Evolutionary conservation across 2,888 invertebrate species (phyloP).

Genomic region (Mesorhabditis sp.): DNA sequence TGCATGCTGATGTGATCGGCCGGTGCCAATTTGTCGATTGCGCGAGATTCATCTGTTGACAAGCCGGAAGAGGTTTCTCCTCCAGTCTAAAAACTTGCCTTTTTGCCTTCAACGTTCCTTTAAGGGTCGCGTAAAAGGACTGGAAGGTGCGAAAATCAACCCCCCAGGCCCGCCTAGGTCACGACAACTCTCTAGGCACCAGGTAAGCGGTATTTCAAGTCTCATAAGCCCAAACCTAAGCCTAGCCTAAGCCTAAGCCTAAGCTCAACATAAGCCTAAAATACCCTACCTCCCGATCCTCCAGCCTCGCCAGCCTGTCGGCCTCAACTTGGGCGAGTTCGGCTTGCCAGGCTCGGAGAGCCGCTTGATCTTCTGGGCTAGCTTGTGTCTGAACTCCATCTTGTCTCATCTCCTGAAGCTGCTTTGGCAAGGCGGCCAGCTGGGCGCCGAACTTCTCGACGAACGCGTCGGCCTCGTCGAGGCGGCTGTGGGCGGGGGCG

Average conservation of each 20-base stretch:
- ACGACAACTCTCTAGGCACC: too few relatives aligned
- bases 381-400: not conserved
- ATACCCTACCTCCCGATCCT: slow-evolving; percentile 21
- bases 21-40: slow-evolving; percentile 27
- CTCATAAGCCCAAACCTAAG: too few relatives aligned
- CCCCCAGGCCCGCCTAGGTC: too few relatives aligned
- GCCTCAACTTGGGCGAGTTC: slow-evolving; percentile 35
- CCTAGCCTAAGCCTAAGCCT: too few relatives aligned
- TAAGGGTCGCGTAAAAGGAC: too few relatives aligned
- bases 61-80: slow-evolving; percentile 33
- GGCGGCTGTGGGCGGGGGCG: not conserved
- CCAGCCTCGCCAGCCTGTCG: slow-evolving; percentile 31
- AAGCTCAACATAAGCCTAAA: not conserved
- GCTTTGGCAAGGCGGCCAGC: slow-evolving; percentile 3
- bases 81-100: slow-evolving; percentile 16
- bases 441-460: slow-evolving; percentile 2
- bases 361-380: slow-evolving; percentile 28
- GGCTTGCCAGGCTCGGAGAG: slow-evolving; percentile 36
- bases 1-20: slow-evolving; percentile 24
- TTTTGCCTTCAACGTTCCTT: too few relatives aligned
- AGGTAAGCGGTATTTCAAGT: too few relatives aligned
- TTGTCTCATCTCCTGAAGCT: not conserved
- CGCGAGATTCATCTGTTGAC: slow-evolving; percentile 18
- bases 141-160: too few relatives aligned
- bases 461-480: slow-evolving; percentile 3